Conservation (phyloP, 2,113 vertebrate genomes). For the Eudyptes chrysolophus region DNA sequence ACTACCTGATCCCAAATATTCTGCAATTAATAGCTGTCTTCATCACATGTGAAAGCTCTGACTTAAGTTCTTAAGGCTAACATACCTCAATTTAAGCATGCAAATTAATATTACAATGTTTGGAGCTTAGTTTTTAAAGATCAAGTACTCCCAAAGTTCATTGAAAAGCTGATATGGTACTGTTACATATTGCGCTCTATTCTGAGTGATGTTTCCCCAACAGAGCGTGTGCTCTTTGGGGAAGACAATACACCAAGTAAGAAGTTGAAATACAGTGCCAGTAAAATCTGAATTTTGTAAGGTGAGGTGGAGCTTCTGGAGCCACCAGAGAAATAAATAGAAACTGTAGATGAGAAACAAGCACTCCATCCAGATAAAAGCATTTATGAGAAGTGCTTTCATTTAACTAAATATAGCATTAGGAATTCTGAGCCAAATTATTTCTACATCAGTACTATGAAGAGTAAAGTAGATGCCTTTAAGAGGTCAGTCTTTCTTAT, state of each 20-base stretch:
- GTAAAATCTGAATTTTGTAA: neutral
- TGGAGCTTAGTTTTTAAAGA: neutral
- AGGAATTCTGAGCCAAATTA: neutral
- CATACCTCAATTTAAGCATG: neutral
- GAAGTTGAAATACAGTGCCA: neutral
- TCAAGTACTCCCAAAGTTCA: neutral
- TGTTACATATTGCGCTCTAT: neutral
- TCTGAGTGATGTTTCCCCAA: neutral
- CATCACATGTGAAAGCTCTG: neutral
- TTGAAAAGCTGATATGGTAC: neutral
- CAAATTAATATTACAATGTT: neutral
- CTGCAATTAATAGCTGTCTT: accelerated
- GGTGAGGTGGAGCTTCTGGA: neutral
- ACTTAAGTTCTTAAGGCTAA: neutral
- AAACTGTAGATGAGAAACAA: neutral
- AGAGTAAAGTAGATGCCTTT: neutral
- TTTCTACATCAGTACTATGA: neutral
- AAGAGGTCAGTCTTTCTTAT: neutral
- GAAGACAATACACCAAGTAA: neutral
- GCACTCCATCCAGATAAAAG: neutral
- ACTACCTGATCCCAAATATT: neutral
- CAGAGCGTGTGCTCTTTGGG: neutral
- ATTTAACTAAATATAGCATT: neutral
- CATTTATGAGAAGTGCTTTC: neutral
- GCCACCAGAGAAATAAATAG: neutral